Conservation (phyloP, 1,140 invertebrate genomes). For the Anastrepha ludens region DNA sequence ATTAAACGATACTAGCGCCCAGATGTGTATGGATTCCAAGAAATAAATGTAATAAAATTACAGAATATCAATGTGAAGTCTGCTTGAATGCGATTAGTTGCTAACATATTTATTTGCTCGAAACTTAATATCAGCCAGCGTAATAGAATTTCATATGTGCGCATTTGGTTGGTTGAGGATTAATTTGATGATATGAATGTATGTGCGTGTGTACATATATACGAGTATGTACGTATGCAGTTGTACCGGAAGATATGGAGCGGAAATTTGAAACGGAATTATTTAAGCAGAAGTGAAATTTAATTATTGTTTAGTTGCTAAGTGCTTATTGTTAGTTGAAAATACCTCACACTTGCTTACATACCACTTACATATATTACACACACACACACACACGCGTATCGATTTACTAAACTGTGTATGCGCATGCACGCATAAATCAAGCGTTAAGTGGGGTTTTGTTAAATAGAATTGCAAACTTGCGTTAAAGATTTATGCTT, state of each 20-base stretch:
- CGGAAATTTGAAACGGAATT: conserved; percentile 49
- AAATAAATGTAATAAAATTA: not conserved
- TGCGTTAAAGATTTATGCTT: conserved; percentile 10
- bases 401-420: too few relatives aligned
- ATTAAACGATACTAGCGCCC: not conserved
- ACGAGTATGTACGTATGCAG: not conserved
- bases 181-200: not conserved
- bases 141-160: conserved; percentile 26
- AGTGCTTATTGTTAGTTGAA: not conserved
- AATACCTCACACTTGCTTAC: not conserved
- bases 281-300: conserved; percentile 44
- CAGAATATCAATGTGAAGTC: not conserved
- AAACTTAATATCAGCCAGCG: not conserved
- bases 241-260: not conserved
- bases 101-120: not conserved
- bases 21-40: not conserved
- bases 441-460: conserved; percentile 10
- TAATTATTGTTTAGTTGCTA: conserved; percentile 48
- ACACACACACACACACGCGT: not conserved
- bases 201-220: not conserved
- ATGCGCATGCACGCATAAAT: not conserved
- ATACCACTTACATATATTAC: not conserved
- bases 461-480: not conserved
- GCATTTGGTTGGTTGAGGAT: not conserved
- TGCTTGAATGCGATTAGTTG: not conserved